Base-by-base conservation (phyloP, 92 coral and sea anemone species). In the Palythoa caribaeorum region DNA sequence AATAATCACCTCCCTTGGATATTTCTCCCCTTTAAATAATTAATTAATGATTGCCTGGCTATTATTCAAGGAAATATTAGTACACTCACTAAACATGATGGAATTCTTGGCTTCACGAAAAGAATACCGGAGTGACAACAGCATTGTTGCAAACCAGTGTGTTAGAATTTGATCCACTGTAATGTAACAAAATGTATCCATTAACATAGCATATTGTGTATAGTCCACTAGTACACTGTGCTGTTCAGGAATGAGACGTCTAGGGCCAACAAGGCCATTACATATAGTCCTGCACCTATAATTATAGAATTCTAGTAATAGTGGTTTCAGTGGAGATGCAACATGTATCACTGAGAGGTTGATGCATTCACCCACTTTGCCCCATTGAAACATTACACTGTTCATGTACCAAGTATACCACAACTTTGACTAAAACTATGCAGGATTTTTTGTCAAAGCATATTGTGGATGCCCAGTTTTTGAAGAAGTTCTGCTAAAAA, bases 121-220 rank as follows among this genome's bases (percentile, higher is more conserved):
- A 55, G 91, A 48, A 75, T 83, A 83, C 53, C 87, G 3, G 68
- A 90, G 21, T 44, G 85, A 21, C 83, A 90, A 78, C 80, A 90
- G 90, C 84, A 83, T 83, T 17, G 88, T 83, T 83, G 88, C 52
- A 76, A 83, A 89, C 88, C 92, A 89, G 79, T 88, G 90, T 78
- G 87, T 88, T 63, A 89, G 51, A 72, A 37, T 72, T 72, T 72
- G 76, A 72, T 39, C 85, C 85, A 80, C 70, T 80, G 52, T 35
- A 59, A 80, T 53, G 59, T 53, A 53, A 53, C 8, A 53, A 53
- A 53, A 53, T 3, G 10, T 53, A 53, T 53, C 59, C 9, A 53
- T 53, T 53, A 53, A 53, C 59, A 53, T 53, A 53, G 59, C 59
- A 53, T 1, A 9, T 1, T 53, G 59, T 2, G 59, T 53, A 53